phyloP scores from a whole-genome alignment of 2,113 vertebrate genomes.

The Gila orcuttii region DNA sequence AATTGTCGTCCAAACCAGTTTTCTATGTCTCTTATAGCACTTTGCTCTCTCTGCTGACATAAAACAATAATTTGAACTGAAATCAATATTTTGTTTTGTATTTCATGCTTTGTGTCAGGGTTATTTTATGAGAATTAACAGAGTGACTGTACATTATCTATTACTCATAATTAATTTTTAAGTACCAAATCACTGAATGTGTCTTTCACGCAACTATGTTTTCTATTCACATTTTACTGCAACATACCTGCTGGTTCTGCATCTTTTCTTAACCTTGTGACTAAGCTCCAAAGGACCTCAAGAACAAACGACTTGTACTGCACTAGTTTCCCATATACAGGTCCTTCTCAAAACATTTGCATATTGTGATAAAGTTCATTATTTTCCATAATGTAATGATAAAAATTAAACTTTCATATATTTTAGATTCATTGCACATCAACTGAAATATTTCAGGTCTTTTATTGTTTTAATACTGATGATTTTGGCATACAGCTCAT shows the following conservation, averaged over 20 bases:
- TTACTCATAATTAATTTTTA: background rate
- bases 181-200: background rate
- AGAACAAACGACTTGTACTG: conserved; percentile 21
- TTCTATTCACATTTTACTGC: background rate
- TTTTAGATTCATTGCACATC: too few species aligned
- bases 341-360: too few species aligned
- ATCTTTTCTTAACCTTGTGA: conserved; percentile 4
- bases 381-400: too few species aligned
- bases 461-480: too few species aligned
- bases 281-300: background rate
- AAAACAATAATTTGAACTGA: background rate
- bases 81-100: background rate
- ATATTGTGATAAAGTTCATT: too few species aligned
- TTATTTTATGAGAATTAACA: background rate
- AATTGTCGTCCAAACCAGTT: background rate
- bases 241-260: background rate
- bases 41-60: background rate
- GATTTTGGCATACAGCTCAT: too few species aligned
- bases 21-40: background rate
- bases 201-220: background rate
- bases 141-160: background rate
- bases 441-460: too few species aligned
- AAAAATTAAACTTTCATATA: too few species aligned
- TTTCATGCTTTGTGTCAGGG: background rate
- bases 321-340: background rate